Percentiles rank a stretch among this genome's conserved stretches.
phyloP scores from a whole-genome alignment of 2,797 vertebrate genomes.

The Chrysolophus pictus region DNA sequence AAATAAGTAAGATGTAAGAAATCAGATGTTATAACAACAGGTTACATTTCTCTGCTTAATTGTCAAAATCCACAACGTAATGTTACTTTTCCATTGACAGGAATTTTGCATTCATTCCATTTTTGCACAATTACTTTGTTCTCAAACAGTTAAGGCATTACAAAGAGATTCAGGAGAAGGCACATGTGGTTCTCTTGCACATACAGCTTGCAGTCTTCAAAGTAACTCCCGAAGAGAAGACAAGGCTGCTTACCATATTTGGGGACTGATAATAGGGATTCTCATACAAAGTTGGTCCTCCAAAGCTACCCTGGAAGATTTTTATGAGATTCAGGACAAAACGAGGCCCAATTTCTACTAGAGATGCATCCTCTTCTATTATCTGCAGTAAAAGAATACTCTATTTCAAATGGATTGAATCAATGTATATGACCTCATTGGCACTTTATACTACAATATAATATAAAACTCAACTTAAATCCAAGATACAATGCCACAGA shows the following conservation, averaged over 20 bases:
- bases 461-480: background rate
- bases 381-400: slow-evolving; percentile 81
- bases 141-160: background rate
- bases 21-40: background rate
- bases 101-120: background rate
- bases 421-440: background rate
- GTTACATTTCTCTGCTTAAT: background rate
- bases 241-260: slow-evolving; percentile 86
- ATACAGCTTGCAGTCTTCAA: background rate
- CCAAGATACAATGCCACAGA: fast-evolving
- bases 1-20: background rate
- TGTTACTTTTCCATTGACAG: background rate
- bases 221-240: background rate
- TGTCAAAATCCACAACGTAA: background rate
- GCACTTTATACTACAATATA: background rate
- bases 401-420: background rate
- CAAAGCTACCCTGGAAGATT: slow-evolving; percentile 97
- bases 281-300: slow-evolving; percentile 93
- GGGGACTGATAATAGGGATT: slow-evolving; percentile 92
- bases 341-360: slow-evolving; percentile 97
- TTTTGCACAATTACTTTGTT: background rate
- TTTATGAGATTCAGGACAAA: slow-evolving; percentile 97
- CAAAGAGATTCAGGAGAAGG: background rate
- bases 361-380: slow-evolving; percentile 94
- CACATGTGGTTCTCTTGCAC: background rate